Evolutionary conservation across 1,140 invertebrate species (phyloP).

Genomic region (Neoseiulus cucumeris): DNA sequence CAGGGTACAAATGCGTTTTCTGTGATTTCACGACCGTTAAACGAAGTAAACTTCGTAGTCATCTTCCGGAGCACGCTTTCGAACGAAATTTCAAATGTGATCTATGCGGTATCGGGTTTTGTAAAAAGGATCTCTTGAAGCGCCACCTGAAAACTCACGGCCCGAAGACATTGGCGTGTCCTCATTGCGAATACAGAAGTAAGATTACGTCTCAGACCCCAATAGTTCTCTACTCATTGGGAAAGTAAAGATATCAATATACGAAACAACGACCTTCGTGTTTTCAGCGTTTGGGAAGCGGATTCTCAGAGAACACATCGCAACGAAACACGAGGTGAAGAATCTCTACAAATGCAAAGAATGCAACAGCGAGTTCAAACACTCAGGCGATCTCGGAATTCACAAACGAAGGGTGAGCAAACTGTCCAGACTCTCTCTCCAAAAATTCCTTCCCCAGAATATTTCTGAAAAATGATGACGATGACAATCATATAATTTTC

Average conservation of each 20-base stretch:
- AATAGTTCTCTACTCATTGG: too few relatives aligned
- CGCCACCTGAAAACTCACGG: not conserved
- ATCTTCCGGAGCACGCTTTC: not conserved
- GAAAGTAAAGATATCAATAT: too few relatives aligned
- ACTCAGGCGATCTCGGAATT: not conserved
- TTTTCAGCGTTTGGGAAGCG: not conserved
- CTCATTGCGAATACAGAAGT: slow-evolving; percentile 1
- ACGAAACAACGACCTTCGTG: too few relatives aligned
- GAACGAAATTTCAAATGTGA: slow-evolving; percentile 3
- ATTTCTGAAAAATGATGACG: too few relatives aligned
- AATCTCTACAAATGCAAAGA: slow-evolving; percentile 7
- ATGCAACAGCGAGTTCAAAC: not conserved
- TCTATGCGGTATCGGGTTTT: not conserved
- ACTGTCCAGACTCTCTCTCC: too few relatives aligned
- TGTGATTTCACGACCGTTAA: not conserved
- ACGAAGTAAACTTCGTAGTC: not conserved
- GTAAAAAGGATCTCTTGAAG: not conserved
- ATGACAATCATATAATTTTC: too few relatives aligned
- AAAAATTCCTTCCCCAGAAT: too few relatives aligned
- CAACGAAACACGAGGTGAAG: not conserved
- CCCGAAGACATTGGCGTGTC: not conserved
- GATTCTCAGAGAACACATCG: not conserved
- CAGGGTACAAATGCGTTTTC: slow-evolving; percentile 3
- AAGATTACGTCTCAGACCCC: too few relatives aligned
- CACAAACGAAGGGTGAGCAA: not conserved